Conservation (phyloP, 2,888 invertebrate genomes). For the Dicycla oo region DNA sequence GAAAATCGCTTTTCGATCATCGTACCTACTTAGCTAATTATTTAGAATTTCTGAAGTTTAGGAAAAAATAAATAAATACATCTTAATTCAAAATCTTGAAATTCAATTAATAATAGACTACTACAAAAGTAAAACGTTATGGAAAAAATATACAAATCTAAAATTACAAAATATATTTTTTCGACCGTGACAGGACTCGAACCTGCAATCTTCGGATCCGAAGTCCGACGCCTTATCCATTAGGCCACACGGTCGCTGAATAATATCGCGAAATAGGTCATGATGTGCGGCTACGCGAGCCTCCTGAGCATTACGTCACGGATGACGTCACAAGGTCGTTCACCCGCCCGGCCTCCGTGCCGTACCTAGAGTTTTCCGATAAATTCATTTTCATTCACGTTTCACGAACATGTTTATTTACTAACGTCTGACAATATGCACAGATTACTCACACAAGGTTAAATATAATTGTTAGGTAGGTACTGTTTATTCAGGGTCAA, state of each 20-base stretch:
- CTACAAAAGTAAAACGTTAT: background rate
- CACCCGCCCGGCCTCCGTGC: constrained; percentile 48
- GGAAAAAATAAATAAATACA: background rate
- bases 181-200: constrained; percentile 91
- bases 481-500: constrained; percentile 11
- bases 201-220: constrained; percentile 94
- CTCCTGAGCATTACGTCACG: constrained; percentile 74
- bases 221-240: constrained; percentile 94
- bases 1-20: background rate
- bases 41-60: background rate
- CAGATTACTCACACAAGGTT: constrained; percentile 39
- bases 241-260: constrained; percentile 91
- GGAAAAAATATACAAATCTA: background rate
- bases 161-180: constrained; percentile 11
- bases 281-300: constrained; percentile 66
- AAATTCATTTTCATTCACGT: constrained; percentile 56
- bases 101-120: rapidly evolving
- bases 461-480: background rate
- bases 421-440: background rate
- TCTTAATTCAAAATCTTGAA: background rate
- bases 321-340: constrained; percentile 75
- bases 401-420: constrained; percentile 16
- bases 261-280: constrained; percentile 72
- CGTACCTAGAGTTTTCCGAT: constrained; percentile 56
- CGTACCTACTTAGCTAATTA: background rate